Base-by-base conservation (phyloP, 1,140 invertebrate genomes). In the Neelides sp. region DNA sequence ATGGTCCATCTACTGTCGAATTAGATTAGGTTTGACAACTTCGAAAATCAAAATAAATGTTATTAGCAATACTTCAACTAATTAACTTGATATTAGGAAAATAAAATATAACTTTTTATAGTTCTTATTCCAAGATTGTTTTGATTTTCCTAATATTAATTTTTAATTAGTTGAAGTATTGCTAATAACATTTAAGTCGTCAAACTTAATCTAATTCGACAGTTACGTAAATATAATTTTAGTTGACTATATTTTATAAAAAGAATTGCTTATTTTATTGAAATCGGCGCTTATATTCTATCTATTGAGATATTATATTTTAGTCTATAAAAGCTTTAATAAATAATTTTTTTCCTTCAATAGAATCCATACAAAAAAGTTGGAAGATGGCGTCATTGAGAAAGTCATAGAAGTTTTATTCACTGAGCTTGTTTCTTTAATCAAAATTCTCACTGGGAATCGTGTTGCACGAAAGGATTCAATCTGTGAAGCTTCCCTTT, bases 301-400 rank as follows among this genome's bases (percentile, higher is more conserved):
- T 30, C 27, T 32, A 5, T 12, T 5, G 36, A 17, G 36, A 12
- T 8, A 39, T 39, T 5, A 46, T 23, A 23, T 37, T 37, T 24
- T 45, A 41, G 39, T 24, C 32, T n/a, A n/a, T n/a, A n/a, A n/a
- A n/a, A n/a, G 12, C 19, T 12, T 2, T 30, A 32, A 23, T 28
- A 27, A 23, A 15, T 54, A 22, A 39, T 13, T 50, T 24, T 52
- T 47, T 56, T 47, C 54, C 41, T 52, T 40, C 63, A 63, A 2
- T 59, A 73, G 71, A 39, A 66, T 72, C 15, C 68, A 73, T 68
- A 67, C 73, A 3, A 67, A 71, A 28, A 64, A 69, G 54, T 57
- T 78, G 42, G 70, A 72, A 24, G 45, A 59, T 35, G 59, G 63
- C 17, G 67, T 73, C 0, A 50, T 73, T 15, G 65, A 69, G 49